Evolutionary conservation across 92 coral and sea anemone genomes (phyloP), one percentile per base, ranked within the genome.

Genomic region (Virgularia gustaviana): DNA sequence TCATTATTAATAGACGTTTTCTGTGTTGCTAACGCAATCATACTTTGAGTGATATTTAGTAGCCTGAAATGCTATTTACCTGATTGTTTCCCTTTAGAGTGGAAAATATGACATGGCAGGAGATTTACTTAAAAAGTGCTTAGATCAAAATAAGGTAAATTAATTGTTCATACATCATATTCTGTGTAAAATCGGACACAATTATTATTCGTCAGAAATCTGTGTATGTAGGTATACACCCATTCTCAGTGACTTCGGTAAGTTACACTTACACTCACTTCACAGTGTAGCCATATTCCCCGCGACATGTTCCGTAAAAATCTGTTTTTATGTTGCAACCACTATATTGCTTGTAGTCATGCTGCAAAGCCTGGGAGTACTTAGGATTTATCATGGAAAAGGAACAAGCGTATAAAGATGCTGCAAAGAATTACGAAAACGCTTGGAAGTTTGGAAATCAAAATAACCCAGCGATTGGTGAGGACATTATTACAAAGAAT

Each of bases 361-460:
- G 99, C 47, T 94, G 99, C 44, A 94, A 94, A 58, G 99, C 99
- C 19, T 94, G 99, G 99, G 99, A 94, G 77, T 94, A 94, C 76
- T 84, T 94, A 96, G 99, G 99, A 15, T 94, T 89, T 61, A 89
- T 94, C 78, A 94, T 94, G 99, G 99, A 94, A 79, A 94, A 94
- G 65, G 99, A 94, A 65, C 99, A 94, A 65, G 96, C 99, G 16
- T 94, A 94, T 84, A 90, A 89, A 61, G 99, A 94, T 79, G 99
- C 99, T 22, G 99, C 99, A 45, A 89, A 78, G 34, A 85, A 94
- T 53, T 94, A 94, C 61, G 99, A 94, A 67, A 94, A 94, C 34
- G 99, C 99, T 36, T 94, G 96, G 99, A 89, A 83, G 44, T 85
- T 82, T 71, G 99, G 99, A 76, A 94, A 94, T 83, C 89, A 81